These are phyloP conservation scores for Brachyopa scutellaris DNA, from an alignment of 2,888 invertebrate species.

Conservation along the genomic window DNA sequence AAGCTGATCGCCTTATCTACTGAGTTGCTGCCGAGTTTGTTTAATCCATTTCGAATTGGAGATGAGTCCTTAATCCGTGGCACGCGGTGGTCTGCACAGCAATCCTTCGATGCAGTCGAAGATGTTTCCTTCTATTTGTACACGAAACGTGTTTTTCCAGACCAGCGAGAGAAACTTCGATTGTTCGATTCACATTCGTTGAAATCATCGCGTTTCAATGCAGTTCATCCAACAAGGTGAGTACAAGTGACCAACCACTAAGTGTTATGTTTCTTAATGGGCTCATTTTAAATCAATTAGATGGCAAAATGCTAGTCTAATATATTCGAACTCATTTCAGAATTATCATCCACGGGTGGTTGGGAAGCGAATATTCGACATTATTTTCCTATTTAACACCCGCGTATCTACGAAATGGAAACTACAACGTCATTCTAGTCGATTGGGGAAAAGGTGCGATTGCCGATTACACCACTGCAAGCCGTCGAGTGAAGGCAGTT, in stretches of 20 bases:
- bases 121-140: slow-evolving; percentile 56
- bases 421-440: slow-evolving; percentile 78
- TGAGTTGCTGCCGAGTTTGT: slow-evolving; percentile 3
- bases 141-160: slow-evolving; percentile 15
- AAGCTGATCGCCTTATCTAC: slow-evolving; percentile 5
- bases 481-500: slow-evolving; percentile 81
- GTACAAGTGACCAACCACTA: slow-evolving; percentile 44
- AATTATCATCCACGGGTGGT: slow-evolving; percentile 79
- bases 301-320: too few species aligned
- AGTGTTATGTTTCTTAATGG: not conserved
- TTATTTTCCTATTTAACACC: slow-evolving; percentile 77
- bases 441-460: slow-evolving; percentile 80
- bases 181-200: slow-evolving; percentile 77
- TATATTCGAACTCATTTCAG: slow-evolving; percentile 67
- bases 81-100: slow-evolving; percentile 3
- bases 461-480: slow-evolving; percentile 79
- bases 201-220: slow-evolving; percentile 78
- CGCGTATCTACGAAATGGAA: slow-evolving; percentile 75
- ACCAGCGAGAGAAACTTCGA: slow-evolving; percentile 74
- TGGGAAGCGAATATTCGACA: slow-evolving; percentile 77
- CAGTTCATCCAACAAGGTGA: slow-evolving; percentile 80
- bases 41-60: not conserved
- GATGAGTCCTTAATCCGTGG: not conserved
- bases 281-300: slow-evolving; percentile 4
- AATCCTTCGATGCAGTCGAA: slow-evolving; percentile 25